These are phyloP conservation scores for Drosophila ohnishii DNA, from an alignment of 1,140 invertebrate species.

Conservation along the genomic window DNA sequence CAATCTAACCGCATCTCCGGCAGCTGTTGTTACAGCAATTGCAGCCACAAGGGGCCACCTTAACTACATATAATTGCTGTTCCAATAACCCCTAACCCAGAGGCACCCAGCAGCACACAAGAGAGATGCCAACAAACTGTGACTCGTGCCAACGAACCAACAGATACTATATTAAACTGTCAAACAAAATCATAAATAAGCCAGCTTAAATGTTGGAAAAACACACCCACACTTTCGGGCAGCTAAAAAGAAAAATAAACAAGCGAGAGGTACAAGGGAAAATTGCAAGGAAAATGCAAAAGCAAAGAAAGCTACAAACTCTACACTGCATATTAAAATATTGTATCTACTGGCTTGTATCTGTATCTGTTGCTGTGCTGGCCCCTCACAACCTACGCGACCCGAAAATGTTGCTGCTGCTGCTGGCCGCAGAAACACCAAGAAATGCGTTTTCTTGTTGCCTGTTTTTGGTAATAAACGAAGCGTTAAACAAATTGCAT, in stretches of 20 bases:
- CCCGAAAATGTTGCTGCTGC: slow-evolving; percentile 36
- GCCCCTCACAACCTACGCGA: slow-evolving; percentile 48
- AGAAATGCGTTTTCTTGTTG: slow-evolving; percentile 60
- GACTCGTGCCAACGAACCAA: slow-evolving; percentile 57
- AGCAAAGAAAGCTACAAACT: slow-evolving; percentile 6
- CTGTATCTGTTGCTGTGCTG: slow-evolving; percentile 7
- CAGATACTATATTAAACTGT: slow-evolving; percentile 61
- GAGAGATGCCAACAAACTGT: slow-evolving; percentile 47
- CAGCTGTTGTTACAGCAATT: slow-evolving; percentile 46
- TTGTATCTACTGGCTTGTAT: slow-evolving; percentile 20
- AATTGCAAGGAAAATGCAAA: slow-evolving; percentile 19
- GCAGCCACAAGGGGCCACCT: slow-evolving; percentile 38
- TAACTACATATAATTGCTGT: slow-evolving; percentile 61
- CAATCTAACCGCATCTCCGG: slow-evolving; percentile 53
- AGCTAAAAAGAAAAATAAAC: slow-evolving; percentile 9
- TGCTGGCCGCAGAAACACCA: slow-evolving; percentile 38
- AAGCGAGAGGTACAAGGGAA: neutral
- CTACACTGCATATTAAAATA: slow-evolving; percentile 21
- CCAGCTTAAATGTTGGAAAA: slow-evolving; percentile 28
- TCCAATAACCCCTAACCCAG: slow-evolving; percentile 71
- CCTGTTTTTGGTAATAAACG: slow-evolving; percentile 81
- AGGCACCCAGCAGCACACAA: slow-evolving; percentile 36
- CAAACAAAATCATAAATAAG: slow-evolving; percentile 63
- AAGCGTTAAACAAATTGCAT: slow-evolving; percentile 81
- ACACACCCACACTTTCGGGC: slow-evolving; percentile 35